These are phyloP conservation scores for Cyprinodon diabolis DNA, from an alignment of 2,797 vertebrate species.

Conservation along the genomic window DNA sequence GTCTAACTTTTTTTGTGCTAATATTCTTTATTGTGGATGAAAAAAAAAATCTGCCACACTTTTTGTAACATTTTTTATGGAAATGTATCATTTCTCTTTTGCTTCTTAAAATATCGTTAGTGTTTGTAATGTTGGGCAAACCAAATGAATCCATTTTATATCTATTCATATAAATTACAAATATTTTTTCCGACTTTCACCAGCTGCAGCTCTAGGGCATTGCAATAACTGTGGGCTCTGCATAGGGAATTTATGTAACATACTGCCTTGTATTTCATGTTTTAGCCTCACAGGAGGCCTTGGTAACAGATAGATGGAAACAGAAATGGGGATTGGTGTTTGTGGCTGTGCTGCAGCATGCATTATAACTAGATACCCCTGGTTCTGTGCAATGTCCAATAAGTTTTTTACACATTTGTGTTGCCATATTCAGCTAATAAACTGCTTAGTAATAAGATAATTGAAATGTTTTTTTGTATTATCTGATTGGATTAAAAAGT, in stretches of 20 bases:
- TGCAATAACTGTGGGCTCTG: not conserved
- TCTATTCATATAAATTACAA: not conserved
- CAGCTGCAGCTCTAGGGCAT: not conserved
- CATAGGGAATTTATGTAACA: slow-evolving; percentile 3
- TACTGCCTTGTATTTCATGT: not conserved
- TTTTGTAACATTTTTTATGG: not conserved
- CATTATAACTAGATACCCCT: not conserved
- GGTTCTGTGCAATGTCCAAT: not conserved
- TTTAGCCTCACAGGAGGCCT: not conserved
- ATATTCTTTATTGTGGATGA: not conserved
- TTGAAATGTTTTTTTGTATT: not conserved
- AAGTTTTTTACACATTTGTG: not conserved
- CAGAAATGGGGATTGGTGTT: not conserved
- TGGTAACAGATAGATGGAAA: not conserved
- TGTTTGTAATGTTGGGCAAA: not conserved
- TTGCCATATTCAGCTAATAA: not conserved
- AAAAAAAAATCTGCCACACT: no score
- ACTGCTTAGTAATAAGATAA: not conserved
- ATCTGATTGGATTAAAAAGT: not conserved
- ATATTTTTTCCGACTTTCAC: not conserved
- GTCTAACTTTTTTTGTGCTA: not conserved
- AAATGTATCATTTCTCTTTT: not conserved
- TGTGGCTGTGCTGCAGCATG: not conserved
- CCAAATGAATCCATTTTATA: not conserved
- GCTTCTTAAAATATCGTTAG: not conserved